Percentiles rank a stretch among this genome's conserved stretches.
These are phyloP conservation scores for Illadopsis cleaveri DNA, from an alignment of 2,113 vertebrate species.

Conservation along the genomic window DNA sequence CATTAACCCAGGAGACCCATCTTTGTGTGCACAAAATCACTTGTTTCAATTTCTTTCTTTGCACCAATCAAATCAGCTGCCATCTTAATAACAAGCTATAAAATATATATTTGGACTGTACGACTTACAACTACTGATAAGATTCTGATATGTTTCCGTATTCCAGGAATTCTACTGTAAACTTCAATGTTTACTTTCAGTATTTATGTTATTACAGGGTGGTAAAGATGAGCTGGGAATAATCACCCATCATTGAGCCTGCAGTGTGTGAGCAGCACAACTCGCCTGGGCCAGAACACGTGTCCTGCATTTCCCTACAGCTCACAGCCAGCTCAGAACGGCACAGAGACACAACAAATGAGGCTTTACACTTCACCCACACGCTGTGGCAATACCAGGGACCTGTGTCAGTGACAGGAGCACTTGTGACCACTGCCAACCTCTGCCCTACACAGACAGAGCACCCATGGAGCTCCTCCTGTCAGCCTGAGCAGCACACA, in stretches of 20 bases:
- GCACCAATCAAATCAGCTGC: not conserved
- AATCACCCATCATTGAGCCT: not conserved
- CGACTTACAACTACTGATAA: not conserved
- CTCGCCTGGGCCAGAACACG: not conserved
- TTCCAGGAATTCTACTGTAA: slow-evolving; percentile 1
- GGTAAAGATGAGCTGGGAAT: not conserved
- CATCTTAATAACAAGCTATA: not conserved
- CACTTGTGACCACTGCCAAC: not conserved
- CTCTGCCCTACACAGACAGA: not conserved
- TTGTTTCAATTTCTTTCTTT: not conserved
- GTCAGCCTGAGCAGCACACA: not conserved
- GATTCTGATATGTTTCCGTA: not conserved
- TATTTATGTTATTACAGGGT: not conserved
- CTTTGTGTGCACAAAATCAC: not conserved
- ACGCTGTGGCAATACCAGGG: not conserved
- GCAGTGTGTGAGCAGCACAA: not conserved
- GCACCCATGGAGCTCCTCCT: not conserved
- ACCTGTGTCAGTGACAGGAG: not conserved
- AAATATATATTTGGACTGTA: not conserved
- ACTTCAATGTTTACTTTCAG: not conserved
- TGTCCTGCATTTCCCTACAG: not conserved
- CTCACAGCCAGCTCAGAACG: not conserved
- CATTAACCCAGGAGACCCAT: not conserved
- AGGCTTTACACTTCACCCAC: not conserved
- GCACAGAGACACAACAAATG: not conserved